Percentiles rank a stretch among this genome's conserved stretches.
phyloP scores from a whole-genome alignment of 1,140 invertebrate genomes.

The Sycophila sp. region DNA sequence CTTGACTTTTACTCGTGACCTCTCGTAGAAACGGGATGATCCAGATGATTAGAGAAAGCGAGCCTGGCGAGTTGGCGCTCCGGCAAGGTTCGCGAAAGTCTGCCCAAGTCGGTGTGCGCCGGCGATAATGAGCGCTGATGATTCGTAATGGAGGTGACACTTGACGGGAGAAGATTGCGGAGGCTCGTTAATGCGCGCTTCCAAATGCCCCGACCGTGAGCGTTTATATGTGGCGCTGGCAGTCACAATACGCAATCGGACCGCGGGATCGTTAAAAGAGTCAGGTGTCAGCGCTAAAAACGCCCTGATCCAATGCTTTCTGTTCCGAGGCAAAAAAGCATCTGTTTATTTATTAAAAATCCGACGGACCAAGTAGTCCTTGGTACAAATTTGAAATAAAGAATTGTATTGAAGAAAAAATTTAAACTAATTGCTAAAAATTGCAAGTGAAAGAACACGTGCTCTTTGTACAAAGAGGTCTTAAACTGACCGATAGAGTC shows the following conservation, averaged over 20 bases:
- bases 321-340: background rate
- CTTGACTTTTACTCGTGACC: slow-evolving; percentile 20
- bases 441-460: no score
- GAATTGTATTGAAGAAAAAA: no score
- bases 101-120: no score
- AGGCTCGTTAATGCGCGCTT: slow-evolving; percentile 16
- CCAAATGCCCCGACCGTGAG: background rate
- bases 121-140: slow-evolving; percentile 19
- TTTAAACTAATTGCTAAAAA: no score
- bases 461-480: no score
- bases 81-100: no score
- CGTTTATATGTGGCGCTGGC: background rate
- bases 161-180: slow-evolving; percentile 19
- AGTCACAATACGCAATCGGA: background rate
- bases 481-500: no score
- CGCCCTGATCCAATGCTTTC: background rate
- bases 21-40: slow-evolving; percentile 20
- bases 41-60: slow-evolving; percentile 27
- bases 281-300: background rate
- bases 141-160: slow-evolving; percentile 27
- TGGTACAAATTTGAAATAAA: no score
- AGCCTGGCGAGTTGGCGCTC: background rate
- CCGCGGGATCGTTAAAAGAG: slow-evolving; percentile 13
- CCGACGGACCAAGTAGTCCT: no score
- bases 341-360: no score